Base-by-base conservation (phyloP, 2,113 vertebrate species). In the Hymenochirus boettgeri region DNA sequence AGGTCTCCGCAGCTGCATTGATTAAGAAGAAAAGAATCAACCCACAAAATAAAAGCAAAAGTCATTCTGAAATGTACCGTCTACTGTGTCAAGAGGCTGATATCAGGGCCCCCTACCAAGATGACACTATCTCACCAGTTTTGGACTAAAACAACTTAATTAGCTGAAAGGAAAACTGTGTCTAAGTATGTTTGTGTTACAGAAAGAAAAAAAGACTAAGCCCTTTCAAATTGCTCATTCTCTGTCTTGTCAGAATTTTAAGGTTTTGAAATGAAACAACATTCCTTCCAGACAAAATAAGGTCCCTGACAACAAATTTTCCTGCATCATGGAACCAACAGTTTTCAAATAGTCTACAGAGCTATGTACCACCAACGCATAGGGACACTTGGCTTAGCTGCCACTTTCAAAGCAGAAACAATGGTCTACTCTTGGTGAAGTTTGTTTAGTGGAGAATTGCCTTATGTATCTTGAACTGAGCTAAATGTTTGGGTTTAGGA, bases 91-190 rank as follows among this genome's bases (percentile, higher is more conserved):
- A 75, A 72, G 85, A 90, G 84, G 86, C 93, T 92, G 92, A 93
- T 88, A 89, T 82, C 70, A 58, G 63, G 89, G 85, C 87, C 89
- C 91, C 96, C 93, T 73, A 91, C 93, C 81, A 94, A 89, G 92
- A 87, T 91, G 91, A 91, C 90, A 92, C 90, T 96, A 94, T 95
- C 93, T 90, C 89, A 96, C 92, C 92, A 96, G 91, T 91, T 90
- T n/a, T 88, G 88, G 88, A 91, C 91, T 90, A 93, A 94, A 96
- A 96, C 90, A 89, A 86, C 93, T 99, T 98, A 97, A 99, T 99
- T 99, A 94, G 92, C 93, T 93, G 93, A 97, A 95, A 97, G 88
- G 85, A 89, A 86, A 91, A 85, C 88, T 87, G 81, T 95, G 94
- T 95, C 90, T 83, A 81, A 89, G 85, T 82, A 83, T 88, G 91